These are phyloP conservation scores for Drusus annulatus DNA, from an alignment of 1,140 invertebrate species.

Conservation along the genomic window DNA sequence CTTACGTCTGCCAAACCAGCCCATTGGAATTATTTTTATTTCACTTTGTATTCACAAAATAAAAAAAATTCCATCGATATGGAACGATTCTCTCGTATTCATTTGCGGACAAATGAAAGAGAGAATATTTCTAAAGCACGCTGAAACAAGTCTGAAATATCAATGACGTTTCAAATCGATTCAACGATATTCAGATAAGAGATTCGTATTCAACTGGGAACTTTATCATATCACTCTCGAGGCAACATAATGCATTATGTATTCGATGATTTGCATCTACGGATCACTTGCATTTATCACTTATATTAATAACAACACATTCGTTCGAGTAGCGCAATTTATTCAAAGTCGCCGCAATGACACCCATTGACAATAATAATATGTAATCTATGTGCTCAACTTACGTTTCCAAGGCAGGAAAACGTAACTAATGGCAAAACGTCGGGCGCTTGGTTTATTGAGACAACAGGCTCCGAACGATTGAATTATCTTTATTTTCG, in stretches of 20 bases:
- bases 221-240: not conserved
- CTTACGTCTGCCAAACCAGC: conserved; percentile 30
- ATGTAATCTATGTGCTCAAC: conserved; percentile 18
- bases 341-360: conserved; percentile 40
- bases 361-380: not conserved
- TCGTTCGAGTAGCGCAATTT: not conserved
- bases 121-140: conserved; percentile 9
- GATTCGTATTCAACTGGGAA: too few species aligned
- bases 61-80: not conserved
- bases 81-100: not conserved
- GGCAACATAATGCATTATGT: conserved; percentile 21
- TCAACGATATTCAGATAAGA: too few species aligned
- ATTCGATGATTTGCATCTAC: conserved; percentile 24
- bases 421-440: conserved; percentile 2
- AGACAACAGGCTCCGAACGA: conserved; percentile 1
- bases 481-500: conserved; percentile 30
- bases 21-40: not conserved
- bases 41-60: not conserved
- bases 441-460: conserved; percentile 13
- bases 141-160: not conserved
- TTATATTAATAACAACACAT: too few species aligned
- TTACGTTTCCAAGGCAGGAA: conserved; percentile 30
- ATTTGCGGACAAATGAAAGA: conserved; percentile 18
- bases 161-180: not conserved
- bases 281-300: not conserved